phyloP scores from a whole-genome alignment of 2,888 invertebrate genomes.

The Megamerina dolium region DNA sequence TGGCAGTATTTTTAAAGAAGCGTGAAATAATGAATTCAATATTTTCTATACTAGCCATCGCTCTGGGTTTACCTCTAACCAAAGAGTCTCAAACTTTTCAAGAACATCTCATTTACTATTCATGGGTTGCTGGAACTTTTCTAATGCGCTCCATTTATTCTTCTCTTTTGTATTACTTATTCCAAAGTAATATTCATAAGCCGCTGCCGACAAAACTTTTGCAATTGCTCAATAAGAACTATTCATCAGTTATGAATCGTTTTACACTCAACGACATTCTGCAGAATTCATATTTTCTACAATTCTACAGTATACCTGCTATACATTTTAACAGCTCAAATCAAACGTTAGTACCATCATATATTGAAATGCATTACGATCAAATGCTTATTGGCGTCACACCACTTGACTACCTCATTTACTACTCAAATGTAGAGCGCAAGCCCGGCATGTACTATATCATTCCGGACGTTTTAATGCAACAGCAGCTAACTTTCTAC shows the following conservation, averaged over 20 bases:
- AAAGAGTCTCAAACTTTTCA: constrained; percentile 6
- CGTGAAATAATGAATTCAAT: background rate
- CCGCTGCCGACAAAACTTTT: constrained; percentile 20
- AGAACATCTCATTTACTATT: constrained; percentile 20
- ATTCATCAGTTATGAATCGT: constrained; percentile 21
- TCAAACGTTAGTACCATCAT: constrained; percentile 16
- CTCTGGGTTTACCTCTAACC: constrained; percentile 20
- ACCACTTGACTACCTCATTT: constrained; percentile 22
- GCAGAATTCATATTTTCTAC: constrained; percentile 13
- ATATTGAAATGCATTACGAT: constrained; percentile 15
- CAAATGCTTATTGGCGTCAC: constrained; percentile 11
- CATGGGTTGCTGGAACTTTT: constrained; percentile 26
- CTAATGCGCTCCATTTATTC: constrained; percentile 27
- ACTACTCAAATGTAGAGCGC: constrained; percentile 15
- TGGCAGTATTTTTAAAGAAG: background rate
- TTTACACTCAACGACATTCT: constrained; percentile 19
- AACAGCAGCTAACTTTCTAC: constrained; percentile 27
- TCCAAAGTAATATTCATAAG: constrained; percentile 25
- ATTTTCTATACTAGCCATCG: constrained; percentile 1
- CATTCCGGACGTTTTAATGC: constrained; percentile 23
- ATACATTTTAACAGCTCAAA: constrained; percentile 12
- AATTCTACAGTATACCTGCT: constrained; percentile 3
- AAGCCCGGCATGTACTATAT: constrained; percentile 20
- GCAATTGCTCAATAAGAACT: constrained; percentile 20
- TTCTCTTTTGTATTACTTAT: constrained; percentile 25